phyloP scores from a whole-genome alignment of 2,888 invertebrate genomes.

The Eupithecia insigniata region DNA sequence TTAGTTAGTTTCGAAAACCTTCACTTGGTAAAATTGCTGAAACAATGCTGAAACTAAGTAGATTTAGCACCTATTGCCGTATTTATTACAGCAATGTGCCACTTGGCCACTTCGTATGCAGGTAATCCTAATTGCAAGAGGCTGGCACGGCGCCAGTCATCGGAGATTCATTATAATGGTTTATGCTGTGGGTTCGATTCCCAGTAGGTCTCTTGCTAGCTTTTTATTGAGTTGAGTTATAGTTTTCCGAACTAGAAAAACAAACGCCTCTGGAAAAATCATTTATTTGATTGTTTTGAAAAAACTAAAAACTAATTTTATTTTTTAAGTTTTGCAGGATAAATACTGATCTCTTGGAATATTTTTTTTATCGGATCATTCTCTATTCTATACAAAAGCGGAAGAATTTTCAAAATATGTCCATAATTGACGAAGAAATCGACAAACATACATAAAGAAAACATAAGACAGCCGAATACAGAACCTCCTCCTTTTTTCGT shows the following conservation, averaged over 20 bases:
- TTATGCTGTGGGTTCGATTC: constrained; percentile 39
- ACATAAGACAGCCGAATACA: too few relatives aligned
- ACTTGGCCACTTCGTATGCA: constrained; percentile 37
- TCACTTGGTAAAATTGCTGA: neutral
- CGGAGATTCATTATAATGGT: constrained; percentile 54
- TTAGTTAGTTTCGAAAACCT: too few relatives aligned
- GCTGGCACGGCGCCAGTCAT: constrained; percentile 53
- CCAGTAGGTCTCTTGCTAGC: neutral
- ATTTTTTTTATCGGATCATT: too few relatives aligned
- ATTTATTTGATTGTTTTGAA: too few relatives aligned
- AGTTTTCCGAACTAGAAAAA: neutral
- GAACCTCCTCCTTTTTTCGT: too few relatives aligned
- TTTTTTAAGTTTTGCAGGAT: too few relatives aligned
- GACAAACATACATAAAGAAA: too few relatives aligned
- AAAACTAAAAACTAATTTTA: too few relatives aligned
- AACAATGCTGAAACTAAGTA: neutral
- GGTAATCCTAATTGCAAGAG: constrained; percentile 53
- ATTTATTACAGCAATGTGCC: neutral
- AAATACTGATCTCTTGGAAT: too few relatives aligned
- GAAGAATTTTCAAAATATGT: too few relatives aligned
- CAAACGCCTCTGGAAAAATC: neutral
- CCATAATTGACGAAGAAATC: too few relatives aligned
- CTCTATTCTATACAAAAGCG: too few relatives aligned
- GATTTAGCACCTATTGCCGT: neutral
- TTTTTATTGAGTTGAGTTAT: neutral